These are phyloP conservation scores for Syrmaticus mikado DNA, from an alignment of 2,113 vertebrate species.

Conservation along the genomic window DNA sequence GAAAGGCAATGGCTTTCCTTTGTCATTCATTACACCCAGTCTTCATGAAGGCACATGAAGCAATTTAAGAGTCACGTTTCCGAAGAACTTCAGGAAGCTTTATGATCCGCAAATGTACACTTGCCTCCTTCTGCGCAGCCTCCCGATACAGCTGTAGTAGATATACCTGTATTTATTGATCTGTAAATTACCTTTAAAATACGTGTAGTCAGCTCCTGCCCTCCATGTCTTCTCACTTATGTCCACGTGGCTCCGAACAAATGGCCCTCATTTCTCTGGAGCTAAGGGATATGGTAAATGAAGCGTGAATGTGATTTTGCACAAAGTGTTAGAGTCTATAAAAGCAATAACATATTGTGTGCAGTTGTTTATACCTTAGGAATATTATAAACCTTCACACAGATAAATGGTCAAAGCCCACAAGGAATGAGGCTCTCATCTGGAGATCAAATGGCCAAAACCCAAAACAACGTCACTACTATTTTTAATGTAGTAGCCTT, in stretches of 20 bases:
- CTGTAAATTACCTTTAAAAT: background rate
- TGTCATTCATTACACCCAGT: background rate
- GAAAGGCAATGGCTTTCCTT: background rate
- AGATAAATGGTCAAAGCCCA: background rate
- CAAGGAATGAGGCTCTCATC: fast-evolving
- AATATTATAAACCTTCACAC: background rate
- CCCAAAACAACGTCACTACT: too few relatives aligned
- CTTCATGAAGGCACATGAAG: background rate
- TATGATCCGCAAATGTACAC: background rate
- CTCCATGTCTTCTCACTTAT: background rate
- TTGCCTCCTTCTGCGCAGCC: background rate
- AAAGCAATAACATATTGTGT: background rate
- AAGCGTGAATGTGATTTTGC: background rate
- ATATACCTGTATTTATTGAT: background rate
- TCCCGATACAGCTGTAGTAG: background rate
- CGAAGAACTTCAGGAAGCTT: background rate
- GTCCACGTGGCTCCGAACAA: background rate
- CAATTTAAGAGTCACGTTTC: background rate
- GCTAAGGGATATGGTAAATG: background rate
- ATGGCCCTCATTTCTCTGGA: slow-evolving; percentile 9
- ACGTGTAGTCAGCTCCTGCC: background rate
- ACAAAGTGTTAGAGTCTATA: background rate
- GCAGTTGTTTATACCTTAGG: background rate
- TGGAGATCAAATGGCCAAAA: too few relatives aligned
- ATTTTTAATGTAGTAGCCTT: too few relatives aligned